phyloP scores from a whole-genome alignment of 2,888 invertebrate genomes.

The Plebejus argus region DNA sequence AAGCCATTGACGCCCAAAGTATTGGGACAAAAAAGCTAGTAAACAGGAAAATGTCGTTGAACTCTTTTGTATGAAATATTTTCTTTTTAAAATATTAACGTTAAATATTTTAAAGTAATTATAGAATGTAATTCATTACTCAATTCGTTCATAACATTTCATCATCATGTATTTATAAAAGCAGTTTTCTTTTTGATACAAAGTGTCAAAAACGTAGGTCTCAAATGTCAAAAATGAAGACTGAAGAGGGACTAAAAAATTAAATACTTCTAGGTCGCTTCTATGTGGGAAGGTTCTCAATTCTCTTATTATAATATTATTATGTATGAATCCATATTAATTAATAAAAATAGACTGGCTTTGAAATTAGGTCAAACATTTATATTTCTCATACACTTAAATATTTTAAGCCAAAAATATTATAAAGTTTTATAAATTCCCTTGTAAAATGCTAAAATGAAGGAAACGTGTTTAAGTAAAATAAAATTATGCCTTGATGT shows the following conservation, averaged over 20 bases:
- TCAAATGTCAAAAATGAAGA: no score
- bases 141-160: neutral
- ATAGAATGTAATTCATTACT: neutral
- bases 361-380: neutral
- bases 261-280: no score
- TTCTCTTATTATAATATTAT: no score
- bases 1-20: no score
- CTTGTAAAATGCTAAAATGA: neutral
- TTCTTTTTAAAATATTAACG: neutral
- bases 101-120: neutral
- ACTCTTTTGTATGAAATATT: neutral
- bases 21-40: neutral
- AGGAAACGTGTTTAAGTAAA: slow-evolving; percentile 1
- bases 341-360: no score
- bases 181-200: no score
- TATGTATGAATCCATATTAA: no score
- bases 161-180: neutral
- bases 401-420: neutral
- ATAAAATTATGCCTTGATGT: neutral
- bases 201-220: no score
- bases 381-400: neutral
- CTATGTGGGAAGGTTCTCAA: no score
- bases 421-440: neutral
- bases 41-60: neutral
- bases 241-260: no score